Percentiles rank a stretch among this genome's conserved stretches.
Evolutionary conservation across 2,113 vertebrate genomes (phyloP).

Genomic region (Lamprologus callipterus): DNA sequence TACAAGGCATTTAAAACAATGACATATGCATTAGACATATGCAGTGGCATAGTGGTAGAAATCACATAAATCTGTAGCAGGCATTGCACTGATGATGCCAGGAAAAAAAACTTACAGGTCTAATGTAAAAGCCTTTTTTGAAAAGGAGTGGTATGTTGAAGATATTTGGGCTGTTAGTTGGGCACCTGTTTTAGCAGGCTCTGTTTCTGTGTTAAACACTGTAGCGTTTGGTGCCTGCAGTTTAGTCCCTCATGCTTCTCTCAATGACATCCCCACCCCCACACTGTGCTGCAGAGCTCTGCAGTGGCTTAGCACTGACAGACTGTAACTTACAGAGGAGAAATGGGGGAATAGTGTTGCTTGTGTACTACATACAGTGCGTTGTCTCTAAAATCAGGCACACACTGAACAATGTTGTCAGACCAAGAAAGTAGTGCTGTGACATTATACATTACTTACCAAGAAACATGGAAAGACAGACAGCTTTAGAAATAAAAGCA

Average conservation of each 20-base stretch:
- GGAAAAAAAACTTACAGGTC: accelerated
- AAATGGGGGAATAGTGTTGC: neutral
- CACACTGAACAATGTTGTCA: neutral
- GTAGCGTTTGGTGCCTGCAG: neutral
- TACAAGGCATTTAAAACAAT: neutral
- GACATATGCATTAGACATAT: neutral
- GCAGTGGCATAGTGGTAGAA: neutral
- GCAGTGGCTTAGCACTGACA: constrained; percentile 38
- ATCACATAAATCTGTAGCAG: neutral
- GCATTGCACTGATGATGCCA: neutral
- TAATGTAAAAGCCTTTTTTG: neutral
- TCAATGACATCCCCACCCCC: constrained; percentile 13
- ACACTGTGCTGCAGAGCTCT: constrained; percentile 37
- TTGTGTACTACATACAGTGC: neutral
- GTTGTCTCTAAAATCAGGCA: neutral
- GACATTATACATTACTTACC: neutral
- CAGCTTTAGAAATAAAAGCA: neutral
- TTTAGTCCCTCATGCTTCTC: neutral
- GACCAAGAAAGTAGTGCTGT: neutral
- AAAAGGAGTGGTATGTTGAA: neutral
- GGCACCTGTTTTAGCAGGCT: neutral
- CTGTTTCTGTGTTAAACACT: neutral
- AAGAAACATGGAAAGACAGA: neutral
- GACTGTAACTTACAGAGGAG: neutral
- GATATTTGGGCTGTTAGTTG: neutral